Percentiles rank a stretch among this genome's conserved stretches.
phyloP scores from a whole-genome alignment of 2,888 invertebrate genomes.

The Neria commutata region DNA sequence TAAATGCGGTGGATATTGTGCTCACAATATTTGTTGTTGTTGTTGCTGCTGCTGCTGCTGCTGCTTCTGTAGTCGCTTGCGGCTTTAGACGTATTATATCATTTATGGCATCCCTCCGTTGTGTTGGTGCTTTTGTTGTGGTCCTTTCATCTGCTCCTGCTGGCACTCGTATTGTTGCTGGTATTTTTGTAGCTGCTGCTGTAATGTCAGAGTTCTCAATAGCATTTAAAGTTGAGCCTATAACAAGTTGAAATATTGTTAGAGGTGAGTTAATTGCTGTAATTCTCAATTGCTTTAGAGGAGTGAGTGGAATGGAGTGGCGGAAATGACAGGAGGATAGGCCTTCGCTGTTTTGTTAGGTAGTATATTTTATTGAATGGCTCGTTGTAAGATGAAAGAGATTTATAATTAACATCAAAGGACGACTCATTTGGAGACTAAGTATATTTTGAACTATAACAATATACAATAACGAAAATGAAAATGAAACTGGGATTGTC shows the following conservation, averaged over 20 bases:
- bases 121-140: constrained; percentile 31
- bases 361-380: too few species aligned
- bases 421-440: too few species aligned
- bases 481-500: too few species aligned
- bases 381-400: too few species aligned
- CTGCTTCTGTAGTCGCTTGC: constrained; percentile 43
- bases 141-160: constrained; percentile 8
- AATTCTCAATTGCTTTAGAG: too few species aligned
- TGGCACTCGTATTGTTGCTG: constrained; percentile 1
- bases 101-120: constrained; percentile 48
- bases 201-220: constrained; percentile 22
- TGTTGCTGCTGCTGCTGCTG: constrained; percentile 23
- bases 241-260: constrained; percentile 31
- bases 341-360: too few species aligned
- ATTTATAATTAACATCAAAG: too few species aligned
- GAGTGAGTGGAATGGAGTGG: too few species aligned
- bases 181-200: constrained; percentile 1
- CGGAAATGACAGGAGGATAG: too few species aligned
- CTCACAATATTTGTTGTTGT: constrained; percentile 7
- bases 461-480: too few species aligned
- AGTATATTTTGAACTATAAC: too few species aligned
- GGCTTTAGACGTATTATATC: constrained; percentile 46
- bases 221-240: constrained; percentile 26
- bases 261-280: constrained; percentile 46
- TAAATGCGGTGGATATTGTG: neutral